Base-by-base conservation (phyloP, 2,113 vertebrate species). In the Myrmophylax atrothorax region DNA sequence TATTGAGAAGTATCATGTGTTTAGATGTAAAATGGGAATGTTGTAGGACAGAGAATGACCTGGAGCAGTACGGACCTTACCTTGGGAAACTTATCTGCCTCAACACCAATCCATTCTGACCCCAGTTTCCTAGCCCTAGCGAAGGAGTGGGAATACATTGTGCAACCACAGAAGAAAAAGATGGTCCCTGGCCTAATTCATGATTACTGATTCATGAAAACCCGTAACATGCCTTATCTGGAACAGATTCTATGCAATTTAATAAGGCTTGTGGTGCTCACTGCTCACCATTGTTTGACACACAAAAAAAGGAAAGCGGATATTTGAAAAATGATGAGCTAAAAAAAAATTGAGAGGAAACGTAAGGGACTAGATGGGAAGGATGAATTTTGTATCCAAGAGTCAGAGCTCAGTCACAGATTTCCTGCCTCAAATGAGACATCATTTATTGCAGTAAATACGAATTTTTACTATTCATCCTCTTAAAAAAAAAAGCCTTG, bases 341-440 rank as follows among this genome's bases (percentile, higher is more conserved):
- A 58, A 77, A 69, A 86, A 80, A 74, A 59, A 59, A 20, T 0
- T 10, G 18, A 88, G 31, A 90, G 92, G 92, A 93, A 93, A 66
- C 85, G 68, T 31, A 87, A 87, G 37, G 58, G 62, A 87, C 69
- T 64, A 68, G 35, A 50, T 74, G 14, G 75, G 49, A 96, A 94
- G 82, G 92, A 88, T 58, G 55, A 33, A 83, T 79, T 76, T 88
- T 73, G 31, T 42, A 50, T 55, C 72, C 79, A 70, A 23, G 31
- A 56, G n/a, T 72, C 69, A 84, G 20, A 93, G 52, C 20, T 89
- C 47, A 75, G 46, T 62, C 50, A 69, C 79, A 84, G 68, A 93
- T 35, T 97, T 94, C 90, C 83, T 94, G 68, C 33, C 83, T 77
- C 85, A 94, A 68, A 90, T 9, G 26, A 67, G 14, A 38, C 5